Evolutionary conservation across 2,797 vertebrate species (phyloP).

Genomic region (Pogonophryne albipinna): DNA sequence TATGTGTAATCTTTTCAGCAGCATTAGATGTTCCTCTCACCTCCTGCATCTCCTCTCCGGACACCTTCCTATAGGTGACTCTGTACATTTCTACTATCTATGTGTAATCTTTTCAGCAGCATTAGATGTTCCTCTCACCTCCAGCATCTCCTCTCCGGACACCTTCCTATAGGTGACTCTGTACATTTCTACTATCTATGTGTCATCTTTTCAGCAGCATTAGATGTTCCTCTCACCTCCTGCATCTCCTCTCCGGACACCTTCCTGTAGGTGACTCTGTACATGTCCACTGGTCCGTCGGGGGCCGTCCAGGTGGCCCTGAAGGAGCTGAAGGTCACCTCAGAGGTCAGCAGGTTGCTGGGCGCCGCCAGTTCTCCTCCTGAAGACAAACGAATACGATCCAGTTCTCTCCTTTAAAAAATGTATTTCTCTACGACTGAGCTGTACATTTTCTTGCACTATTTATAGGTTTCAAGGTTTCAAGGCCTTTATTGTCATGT

Average conservation of each 20-base stretch:
- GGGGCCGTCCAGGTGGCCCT: slow-evolving; percentile 91
- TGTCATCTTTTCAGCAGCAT: too few species aligned
- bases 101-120: too few species aligned
- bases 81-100: too few species aligned
- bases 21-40: too few species aligned
- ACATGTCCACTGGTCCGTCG: slow-evolving; percentile 88
- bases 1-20: too few species aligned
- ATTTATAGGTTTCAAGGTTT: too few species aligned
- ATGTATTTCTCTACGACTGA: slow-evolving; percentile 11
- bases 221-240: too few species aligned
- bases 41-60: too few species aligned
- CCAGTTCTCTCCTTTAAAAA: not conserved
- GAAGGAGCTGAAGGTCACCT: slow-evolving; percentile 91
- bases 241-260: slow-evolving; percentile 53
- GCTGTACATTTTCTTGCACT: slow-evolving; percentile 18
- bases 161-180: slow-evolving; percentile 87
- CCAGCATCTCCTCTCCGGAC: slow-evolving; percentile 50
- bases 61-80: too few species aligned
- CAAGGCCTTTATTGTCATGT: too few species aligned
- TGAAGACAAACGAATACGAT: slow-evolving; percentile 51
- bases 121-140: too few species aligned
- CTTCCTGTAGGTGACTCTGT: slow-evolving; percentile 88
- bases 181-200: slow-evolving; percentile 86
- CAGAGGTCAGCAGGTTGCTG: slow-evolving; percentile 90
- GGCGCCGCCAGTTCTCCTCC: slow-evolving; percentile 84